Base-by-base conservation (phyloP, 2,888 invertebrate genomes). In the Philereme transversata region DNA sequence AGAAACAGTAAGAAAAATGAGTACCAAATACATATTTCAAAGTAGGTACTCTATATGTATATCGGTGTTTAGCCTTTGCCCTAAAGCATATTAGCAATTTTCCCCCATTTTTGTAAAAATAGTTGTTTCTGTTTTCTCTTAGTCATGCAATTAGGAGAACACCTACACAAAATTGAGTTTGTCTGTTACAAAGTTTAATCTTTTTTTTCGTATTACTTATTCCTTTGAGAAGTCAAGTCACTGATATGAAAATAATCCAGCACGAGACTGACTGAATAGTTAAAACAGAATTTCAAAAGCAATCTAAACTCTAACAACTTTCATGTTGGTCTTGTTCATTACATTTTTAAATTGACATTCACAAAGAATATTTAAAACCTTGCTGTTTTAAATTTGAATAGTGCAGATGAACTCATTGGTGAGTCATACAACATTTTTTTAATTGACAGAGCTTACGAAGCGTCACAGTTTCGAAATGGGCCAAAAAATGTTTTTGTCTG, bases 321-420 rank as follows among this genome's bases (percentile, higher is more conserved):
- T 53, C 40, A 50, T 50, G 45, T 49, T 41, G 38, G 48, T 48
- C 58, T 53, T 54, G 50, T 41, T 55, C 54, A 47, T 55, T 47
- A 43, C 41, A 60, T 35, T 60, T 60, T 51, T 49, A 52, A 60
- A 60, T 51, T 52, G 55, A 48, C 48, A 48, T 48, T 52, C 43
- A 10, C 40, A 43, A 41, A 43, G 51, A 51, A 51, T 51, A 10
- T 40, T 6, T 38, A 46, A 54, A 50, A 50, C 34, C 35, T 47
- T 53, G 44, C 51, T 56, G 10, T 51, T 22, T 45, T 60, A 55
- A 55, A 54, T 58, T 60, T 60, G 49, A 57, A 53, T 34, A 51
- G 44, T 38, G 57, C 48, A 56, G 40, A 67, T 69, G 58, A 75
- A 71, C 63, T 69, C 64, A 63, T 67, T 68, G 8, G 63, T 67